A percentile compares a stretch with the other conserved stretches of the same genome.
These are phyloP conservation scores for Agapornis roseicollis DNA, from an alignment of 2,113 vertebrate genomes.

Conservation along the genomic window DNA sequence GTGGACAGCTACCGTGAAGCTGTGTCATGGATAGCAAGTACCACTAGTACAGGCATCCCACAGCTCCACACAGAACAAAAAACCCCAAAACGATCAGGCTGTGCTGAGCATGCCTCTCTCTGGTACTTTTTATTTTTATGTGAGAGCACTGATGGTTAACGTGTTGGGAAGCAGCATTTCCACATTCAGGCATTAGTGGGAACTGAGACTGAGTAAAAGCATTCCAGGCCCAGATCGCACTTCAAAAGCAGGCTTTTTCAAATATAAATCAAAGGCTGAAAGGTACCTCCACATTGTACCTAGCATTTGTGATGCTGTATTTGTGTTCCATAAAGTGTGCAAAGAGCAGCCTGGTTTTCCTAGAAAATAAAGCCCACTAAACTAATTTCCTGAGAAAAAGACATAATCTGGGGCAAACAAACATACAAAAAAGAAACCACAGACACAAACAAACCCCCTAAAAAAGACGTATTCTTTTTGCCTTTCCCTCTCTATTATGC, in stretches of 20 bases:
- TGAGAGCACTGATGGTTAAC: not conserved
- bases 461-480: not conserved
- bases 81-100: not conserved
- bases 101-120: not conserved
- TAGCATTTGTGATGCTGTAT: not conserved
- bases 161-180: not conserved
- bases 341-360: not conserved
- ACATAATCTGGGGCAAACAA: not conserved
- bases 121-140: not conserved
- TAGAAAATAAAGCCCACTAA: not conserved
- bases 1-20: not conserved
- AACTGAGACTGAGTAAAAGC: not conserved
- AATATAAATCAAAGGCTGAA: not conserved
- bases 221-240: not conserved
- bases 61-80: not conserved
- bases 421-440: not conserved
- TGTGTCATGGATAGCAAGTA: not conserved
- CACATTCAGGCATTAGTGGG: not conserved
- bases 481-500: not conserved
- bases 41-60: too few species aligned
- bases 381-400: not conserved
- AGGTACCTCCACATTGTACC: not conserved
- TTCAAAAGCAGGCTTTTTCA: not conserved
- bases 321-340: not conserved
- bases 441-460: not conserved